A percentile compares a stretch with the other conserved stretches of the same genome.
phyloP scores from a whole-genome alignment of 2,888 invertebrate species.

The Fragum whitleyi region DNA sequence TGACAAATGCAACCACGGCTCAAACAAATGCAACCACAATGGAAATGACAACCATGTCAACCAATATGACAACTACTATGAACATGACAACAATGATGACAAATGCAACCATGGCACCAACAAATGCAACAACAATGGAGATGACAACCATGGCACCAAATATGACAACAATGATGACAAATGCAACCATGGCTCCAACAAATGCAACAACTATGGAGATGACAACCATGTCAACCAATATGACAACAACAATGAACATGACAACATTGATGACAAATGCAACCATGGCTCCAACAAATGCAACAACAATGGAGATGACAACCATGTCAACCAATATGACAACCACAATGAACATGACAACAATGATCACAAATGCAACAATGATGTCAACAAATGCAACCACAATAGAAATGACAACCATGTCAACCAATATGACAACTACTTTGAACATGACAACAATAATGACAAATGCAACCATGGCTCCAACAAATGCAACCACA shows the following conservation, averaged over 20 bases:
- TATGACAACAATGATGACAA: background rate
- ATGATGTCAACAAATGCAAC: background rate
- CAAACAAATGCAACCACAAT: too few relatives aligned
- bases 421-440: background rate
- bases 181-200: background rate
- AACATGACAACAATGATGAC: background rate
- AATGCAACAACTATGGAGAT: background rate
- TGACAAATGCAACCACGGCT: background rate
- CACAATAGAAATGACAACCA: slow-evolving; percentile 10
- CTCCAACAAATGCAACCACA: slow-evolving; percentile 7
- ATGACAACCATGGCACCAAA: background rate
- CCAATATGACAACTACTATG: slow-evolving; percentile 1
- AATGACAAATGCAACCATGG: background rate
- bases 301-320: background rate
- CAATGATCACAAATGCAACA: background rate
- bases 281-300: slow-evolving; percentile 19
- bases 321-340: background rate
- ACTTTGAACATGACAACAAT: background rate
- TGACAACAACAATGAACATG: slow-evolving; percentile 24
- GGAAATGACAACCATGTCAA: background rate
- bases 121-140: background rate
- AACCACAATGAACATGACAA: background rate
- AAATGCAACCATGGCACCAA: background rate
- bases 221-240: background rate
- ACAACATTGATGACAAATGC: slow-evolving; percentile 17